Percentiles rank a stretch among this genome's conserved stretches.
Evolutionary conservation across 2,888 invertebrate genomes (phyloP).

Genomic region (Synanthedon vespiformis): DNA sequence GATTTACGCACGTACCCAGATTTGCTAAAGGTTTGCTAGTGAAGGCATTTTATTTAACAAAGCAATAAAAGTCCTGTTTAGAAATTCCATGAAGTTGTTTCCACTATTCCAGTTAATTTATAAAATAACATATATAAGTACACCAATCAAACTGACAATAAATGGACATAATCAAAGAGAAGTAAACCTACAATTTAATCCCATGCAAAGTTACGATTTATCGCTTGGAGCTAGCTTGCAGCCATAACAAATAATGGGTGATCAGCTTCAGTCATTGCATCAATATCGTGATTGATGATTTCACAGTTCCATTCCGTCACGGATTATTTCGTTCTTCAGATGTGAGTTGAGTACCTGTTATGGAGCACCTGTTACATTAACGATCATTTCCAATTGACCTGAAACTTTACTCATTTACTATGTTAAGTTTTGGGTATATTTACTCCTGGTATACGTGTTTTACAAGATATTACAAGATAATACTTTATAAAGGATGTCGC

Average conservation of each 20-base stretch:
- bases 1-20: no score
- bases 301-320: constrained; percentile 32
- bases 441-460: neutral
- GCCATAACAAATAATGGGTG: constrained; percentile 9
- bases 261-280: constrained; percentile 19
- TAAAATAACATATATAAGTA: no score
- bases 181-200: no score
- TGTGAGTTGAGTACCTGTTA: constrained; percentile 24
- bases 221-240: neutral
- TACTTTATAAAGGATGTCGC: no score
- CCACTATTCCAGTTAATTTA: no score
- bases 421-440: neutral
- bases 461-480: neutral
- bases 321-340: constrained; percentile 42
- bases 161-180: no score
- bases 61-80: no score
- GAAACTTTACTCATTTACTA: constrained; percentile 1
- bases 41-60: no score
- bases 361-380: constrained; percentile 23
- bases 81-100: no score
- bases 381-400: constrained; percentile 19
- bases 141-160: no score
- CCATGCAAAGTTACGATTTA: no score
- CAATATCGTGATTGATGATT: constrained; percentile 33
- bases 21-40: no score